Evolutionary conservation across 2,113 vertebrate genomes (phyloP).

Genomic region (Pluvialis apricaria): DNA sequence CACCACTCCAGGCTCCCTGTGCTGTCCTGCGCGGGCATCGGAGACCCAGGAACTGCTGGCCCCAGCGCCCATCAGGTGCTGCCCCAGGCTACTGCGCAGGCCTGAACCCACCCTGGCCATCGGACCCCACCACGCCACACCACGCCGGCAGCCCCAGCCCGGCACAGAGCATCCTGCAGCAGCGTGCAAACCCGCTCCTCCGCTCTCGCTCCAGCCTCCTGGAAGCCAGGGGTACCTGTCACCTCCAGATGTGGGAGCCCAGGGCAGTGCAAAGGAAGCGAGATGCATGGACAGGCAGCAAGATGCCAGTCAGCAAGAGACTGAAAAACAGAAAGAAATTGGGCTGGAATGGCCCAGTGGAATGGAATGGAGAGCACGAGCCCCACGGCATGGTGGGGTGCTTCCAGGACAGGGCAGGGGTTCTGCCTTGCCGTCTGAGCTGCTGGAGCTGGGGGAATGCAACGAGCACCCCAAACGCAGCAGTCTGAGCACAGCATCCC

Average conservation of each 20-base stretch:
- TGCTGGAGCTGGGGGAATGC: not conserved
- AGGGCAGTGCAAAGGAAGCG: not conserved
- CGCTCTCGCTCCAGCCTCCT: not conserved
- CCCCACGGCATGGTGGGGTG: not conserved
- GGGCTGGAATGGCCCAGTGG: not conserved
- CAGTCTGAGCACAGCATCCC: not conserved
- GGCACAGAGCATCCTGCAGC: not conserved
- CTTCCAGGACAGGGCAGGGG: not conserved
- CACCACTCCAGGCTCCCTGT: not conserved
- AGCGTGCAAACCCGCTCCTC: not conserved
- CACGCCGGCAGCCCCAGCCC: not conserved
- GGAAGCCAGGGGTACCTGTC: not conserved
- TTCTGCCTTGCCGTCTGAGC: not conserved
- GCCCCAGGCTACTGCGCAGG: not conserved
- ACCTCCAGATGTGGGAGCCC: not conserved
- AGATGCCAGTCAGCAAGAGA: not conserved
- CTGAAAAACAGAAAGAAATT: not conserved
- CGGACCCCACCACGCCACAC: fast-evolving
- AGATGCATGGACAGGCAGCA: fast-evolving
- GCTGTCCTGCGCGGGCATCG: fast-evolving
- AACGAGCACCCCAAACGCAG: not conserved
- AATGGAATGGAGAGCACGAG: not conserved
- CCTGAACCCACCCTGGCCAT: fast-evolving
- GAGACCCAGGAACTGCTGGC: not conserved
- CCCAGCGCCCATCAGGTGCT: not conserved